These are phyloP conservation scores for Denticeps clupeoides DNA, from an alignment of 2,797 vertebrate genomes.

Conservation along the genomic window DNA sequence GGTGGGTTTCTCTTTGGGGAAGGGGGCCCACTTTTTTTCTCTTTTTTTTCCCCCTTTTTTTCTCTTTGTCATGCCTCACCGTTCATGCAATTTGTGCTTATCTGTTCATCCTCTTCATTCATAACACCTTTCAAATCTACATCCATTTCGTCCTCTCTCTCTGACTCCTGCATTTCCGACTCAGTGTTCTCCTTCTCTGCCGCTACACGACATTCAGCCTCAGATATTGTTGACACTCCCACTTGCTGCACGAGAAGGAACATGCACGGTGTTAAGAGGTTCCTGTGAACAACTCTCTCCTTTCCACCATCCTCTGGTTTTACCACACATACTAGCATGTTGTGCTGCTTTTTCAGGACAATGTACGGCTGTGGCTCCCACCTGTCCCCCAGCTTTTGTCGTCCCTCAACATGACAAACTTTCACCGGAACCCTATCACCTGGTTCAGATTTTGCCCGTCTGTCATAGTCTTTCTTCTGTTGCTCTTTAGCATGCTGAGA, in stretches of 20 bases:
- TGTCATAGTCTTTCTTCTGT: slow-evolving; percentile 19
- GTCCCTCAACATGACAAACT: slow-evolving; percentile 21
- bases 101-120: no score
- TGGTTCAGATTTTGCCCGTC: neutral
- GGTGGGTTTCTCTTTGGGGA: neutral
- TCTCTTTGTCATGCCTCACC: no score
- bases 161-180: no score
- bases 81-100: no score
- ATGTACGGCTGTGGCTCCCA: slow-evolving; percentile 17
- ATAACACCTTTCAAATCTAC: no score
- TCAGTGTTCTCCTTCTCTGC: no score
- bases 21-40: neutral
- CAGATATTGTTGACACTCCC: no score
- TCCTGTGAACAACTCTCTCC: slow-evolving; percentile 8
- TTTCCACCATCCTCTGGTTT: slow-evolving; percentile 4
- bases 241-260: neutral
- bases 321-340: slow-evolving; percentile 12
- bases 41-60: no score
- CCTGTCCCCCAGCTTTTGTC: slow-evolving; percentile 12
- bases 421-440: slow-evolving; percentile 19
- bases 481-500: slow-evolving; percentile 8
- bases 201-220: no score
- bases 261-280: slow-evolving; percentile 14
- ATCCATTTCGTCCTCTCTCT: no score
- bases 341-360: slow-evolving; percentile 15